Base-by-base conservation (phyloP, 2,888 invertebrate species). In the Apamea epomidion region DNA sequence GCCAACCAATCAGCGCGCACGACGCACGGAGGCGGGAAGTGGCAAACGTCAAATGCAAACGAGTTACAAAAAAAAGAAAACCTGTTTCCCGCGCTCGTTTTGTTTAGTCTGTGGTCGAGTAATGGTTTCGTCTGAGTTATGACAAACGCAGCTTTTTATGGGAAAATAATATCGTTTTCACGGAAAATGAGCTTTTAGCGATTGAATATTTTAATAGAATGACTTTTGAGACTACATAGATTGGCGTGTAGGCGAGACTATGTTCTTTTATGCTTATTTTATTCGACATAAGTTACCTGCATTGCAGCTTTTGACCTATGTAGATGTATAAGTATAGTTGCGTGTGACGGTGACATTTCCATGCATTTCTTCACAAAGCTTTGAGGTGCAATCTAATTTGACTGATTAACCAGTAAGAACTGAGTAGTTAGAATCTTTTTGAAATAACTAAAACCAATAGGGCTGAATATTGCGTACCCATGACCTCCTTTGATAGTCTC, bases 1-100 rank as follows among this genome's bases (percentile, higher is more conserved):
- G 78, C 64, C 90, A 89, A 86, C 96, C 96, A 96, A 97, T 96
- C 88, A 91, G 89, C 86, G 91, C 87, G 87, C 92, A 83, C 86
- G 87, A 64, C 87, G 84, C 90, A 83, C 83, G 95, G 93, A 96
- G 96, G 96, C 96, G 96, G 96, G 95, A 96, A 96, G 95, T 94
- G 95, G 95, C 95, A 93, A 95, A 95, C 95, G 95, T 95, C 95
- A 95, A 90, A 96, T 96, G 96, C 94, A 96, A 96, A 96, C 96
- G 93, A 95, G 91, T 90, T 94, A 32, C 18, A 85, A 86, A 86
- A 85, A 85, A 32, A 89, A 76, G 69, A 87, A 85, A 91, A 93
- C 96, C 93, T 91, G 96, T 95, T 95, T 92, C 87, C 88, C 91
- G 90, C 90, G 91, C 89, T 90, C 92, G 92, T 94, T 94, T 95